These are phyloP conservation scores for Tinea pellionella DNA, from an alignment of 2,888 invertebrate genomes.

Conservation along the genomic window DNA sequence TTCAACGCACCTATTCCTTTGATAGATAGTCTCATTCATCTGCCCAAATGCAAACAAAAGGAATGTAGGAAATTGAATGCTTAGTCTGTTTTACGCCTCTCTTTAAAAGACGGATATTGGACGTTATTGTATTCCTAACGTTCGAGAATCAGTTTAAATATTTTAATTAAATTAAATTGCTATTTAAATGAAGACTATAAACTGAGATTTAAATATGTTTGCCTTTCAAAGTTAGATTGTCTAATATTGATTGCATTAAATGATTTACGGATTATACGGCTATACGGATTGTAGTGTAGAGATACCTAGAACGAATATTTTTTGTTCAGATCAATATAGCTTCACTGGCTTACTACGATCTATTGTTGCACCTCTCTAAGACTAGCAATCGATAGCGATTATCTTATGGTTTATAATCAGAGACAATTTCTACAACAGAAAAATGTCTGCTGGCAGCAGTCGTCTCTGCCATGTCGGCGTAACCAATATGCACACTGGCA, in stretches of 20 bases:
- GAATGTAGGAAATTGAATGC: constrained; percentile 20
- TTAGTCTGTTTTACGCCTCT: constrained; percentile 15
- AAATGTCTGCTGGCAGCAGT: too few relatives aligned
- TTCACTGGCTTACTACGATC: neutral
- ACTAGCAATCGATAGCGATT: too few relatives aligned
- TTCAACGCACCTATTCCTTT: constrained; percentile 22
- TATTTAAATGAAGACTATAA: constrained; percentile 2
- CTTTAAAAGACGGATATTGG: constrained; percentile 13
- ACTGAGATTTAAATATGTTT: constrained; percentile 7
- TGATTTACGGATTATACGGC: neutral
- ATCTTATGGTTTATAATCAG: too few relatives aligned
- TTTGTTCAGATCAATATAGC: neutral
- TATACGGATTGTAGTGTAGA: neutral
- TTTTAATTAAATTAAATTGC: constrained; percentile 2
- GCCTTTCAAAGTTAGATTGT: neutral
- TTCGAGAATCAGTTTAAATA: constrained; percentile 12
- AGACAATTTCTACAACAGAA: too few relatives aligned
- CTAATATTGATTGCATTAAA: neutral
- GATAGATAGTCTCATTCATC: constrained; percentile 37
- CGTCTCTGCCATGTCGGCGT: too few relatives aligned
- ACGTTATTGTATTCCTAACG: constrained; percentile 13
- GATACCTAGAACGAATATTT: neutral
- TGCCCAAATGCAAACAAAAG: constrained; percentile 34
- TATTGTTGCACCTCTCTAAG: too few relatives aligned
- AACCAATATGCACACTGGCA: too few relatives aligned